Conservation (phyloP, 2,888 invertebrate species). For the Acrobasis suavella region DNA sequence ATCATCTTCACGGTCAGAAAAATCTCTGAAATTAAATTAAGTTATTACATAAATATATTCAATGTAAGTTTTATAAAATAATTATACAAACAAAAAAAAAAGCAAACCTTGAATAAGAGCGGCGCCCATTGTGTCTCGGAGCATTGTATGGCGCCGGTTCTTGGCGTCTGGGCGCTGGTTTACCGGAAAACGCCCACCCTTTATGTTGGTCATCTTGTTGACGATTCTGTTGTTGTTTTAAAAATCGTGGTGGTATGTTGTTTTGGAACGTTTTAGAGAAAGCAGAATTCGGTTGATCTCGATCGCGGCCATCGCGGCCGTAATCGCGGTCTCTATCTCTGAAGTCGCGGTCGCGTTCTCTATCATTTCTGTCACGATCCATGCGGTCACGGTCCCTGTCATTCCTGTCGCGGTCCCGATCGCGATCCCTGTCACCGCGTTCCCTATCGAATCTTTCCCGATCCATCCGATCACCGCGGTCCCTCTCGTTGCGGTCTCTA, state of each 20-base stretch:
- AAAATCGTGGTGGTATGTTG: conserved; percentile 93
- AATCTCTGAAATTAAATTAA: conserved; percentile 61
- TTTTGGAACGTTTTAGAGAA: conserved; percentile 90
- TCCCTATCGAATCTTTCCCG: conserved; percentile 44
- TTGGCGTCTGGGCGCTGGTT: conserved; percentile 65
- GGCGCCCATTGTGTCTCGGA: conserved; percentile 70
- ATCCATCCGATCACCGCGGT: conserved; percentile 44
- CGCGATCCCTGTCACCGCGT: conserved; percentile 41
- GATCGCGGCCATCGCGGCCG: conserved; percentile 71
- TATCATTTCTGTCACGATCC: conserved; percentile 54
- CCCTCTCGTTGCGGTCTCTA: conserved; percentile 54
- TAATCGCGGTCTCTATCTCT: conserved; percentile 60
- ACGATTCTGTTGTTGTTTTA: conserved; percentile 87
- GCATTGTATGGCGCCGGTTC: conserved; percentile 69
- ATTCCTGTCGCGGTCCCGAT: conserved; percentile 42
- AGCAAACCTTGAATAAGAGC: conserved; percentile 71
- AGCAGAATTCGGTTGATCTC: conserved; percentile 81
- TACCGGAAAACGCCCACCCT: conserved; percentile 70
- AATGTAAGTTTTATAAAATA: background rate
- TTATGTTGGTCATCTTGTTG: conserved; percentile 73
- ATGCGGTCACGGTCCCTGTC: conserved; percentile 53
- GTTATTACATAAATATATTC: conserved; percentile 16
- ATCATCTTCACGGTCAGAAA: conserved; percentile 76
- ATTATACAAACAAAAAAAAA: conserved; percentile 1
- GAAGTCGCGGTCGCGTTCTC: conserved; percentile 55